Percentiles rank a stretch among this genome's conserved stretches.
Evolutionary conservation across 2,113 vertebrate species (phyloP).

Genomic region (Numenius arquata): DNA sequence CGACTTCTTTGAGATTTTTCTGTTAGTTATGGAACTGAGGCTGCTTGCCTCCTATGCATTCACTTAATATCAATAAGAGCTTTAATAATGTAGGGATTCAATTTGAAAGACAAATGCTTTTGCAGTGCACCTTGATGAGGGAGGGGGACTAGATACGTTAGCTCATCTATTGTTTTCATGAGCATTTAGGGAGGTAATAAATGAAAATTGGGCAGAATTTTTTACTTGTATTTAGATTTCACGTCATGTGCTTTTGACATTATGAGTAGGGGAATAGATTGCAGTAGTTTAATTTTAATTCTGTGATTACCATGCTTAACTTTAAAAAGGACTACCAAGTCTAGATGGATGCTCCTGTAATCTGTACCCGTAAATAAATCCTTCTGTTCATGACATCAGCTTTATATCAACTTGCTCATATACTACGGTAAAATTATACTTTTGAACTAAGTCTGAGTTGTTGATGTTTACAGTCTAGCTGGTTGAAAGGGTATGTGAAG

Average conservation of each 20-base stretch:
- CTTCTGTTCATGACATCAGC: background rate
- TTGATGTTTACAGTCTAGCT: background rate
- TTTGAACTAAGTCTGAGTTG: background rate
- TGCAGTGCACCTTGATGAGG: background rate
- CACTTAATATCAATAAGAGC: background rate
- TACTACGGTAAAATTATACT: background rate
- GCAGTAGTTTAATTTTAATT: background rate
- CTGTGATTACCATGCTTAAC: background rate
- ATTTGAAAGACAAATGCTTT: background rate
- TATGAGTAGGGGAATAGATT: background rate
- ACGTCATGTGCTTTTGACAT: background rate
- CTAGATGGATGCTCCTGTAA: background rate
- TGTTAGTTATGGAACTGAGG: conserved; percentile 23
- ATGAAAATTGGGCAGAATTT: background rate
- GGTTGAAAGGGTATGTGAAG: background rate
- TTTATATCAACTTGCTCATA: background rate
- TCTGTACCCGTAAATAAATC: background rate
- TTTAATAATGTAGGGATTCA: background rate
- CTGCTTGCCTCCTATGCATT: conserved; percentile 12
- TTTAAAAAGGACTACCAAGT: background rate
- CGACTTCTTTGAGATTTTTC: background rate
- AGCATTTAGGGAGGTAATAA: background rate
- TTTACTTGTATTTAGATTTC: background rate
- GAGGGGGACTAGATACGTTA: background rate
- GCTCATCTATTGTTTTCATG: background rate